Conservation (phyloP, 1,140 invertebrate species). For the Drosophila ficusphila region DNA sequence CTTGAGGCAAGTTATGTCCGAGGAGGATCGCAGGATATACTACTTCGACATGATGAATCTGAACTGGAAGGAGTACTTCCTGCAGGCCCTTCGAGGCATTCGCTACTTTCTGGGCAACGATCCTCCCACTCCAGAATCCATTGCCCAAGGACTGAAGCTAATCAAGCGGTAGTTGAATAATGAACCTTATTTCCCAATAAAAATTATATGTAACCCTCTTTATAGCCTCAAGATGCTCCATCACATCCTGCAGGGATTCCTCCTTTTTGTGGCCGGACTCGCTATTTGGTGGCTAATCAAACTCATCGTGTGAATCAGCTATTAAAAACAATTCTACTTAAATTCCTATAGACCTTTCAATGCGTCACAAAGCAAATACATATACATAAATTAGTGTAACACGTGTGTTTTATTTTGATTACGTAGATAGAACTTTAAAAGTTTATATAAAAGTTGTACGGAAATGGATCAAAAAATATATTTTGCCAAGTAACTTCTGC, state of each 20-base stretch:
- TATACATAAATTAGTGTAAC: neutral
- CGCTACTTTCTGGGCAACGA: constrained; percentile 89
- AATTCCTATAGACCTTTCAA: neutral
- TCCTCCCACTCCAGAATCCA: constrained; percentile 85
- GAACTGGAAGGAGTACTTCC: constrained; percentile 87
- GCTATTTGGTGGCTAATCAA: constrained; percentile 4
- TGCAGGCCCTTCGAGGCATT: constrained; percentile 87
- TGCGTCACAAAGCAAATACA: neutral
- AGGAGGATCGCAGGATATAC: constrained; percentile 87
- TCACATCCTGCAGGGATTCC: neutral
- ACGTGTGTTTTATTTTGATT: neutral
- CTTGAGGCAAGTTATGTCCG: constrained; percentile 86
- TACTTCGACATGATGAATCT: constrained; percentile 88
- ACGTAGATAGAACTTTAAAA: neutral
- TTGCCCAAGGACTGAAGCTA: constrained; percentile 78
- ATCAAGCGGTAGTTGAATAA: constrained; percentile 22
- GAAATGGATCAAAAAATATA: too few species aligned
- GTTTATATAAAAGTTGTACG: too few species aligned
- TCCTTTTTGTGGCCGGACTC: neutral
- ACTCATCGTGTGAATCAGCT: neutral
- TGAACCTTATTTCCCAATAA: too few species aligned
- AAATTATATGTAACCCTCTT: neutral
- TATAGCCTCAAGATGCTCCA: constrained; percentile 9
- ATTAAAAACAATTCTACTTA: neutral
- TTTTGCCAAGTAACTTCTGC: too few species aligned